Base-by-base conservation (phyloP, 2,888 invertebrate genomes). In the Papilio gigon region DNA sequence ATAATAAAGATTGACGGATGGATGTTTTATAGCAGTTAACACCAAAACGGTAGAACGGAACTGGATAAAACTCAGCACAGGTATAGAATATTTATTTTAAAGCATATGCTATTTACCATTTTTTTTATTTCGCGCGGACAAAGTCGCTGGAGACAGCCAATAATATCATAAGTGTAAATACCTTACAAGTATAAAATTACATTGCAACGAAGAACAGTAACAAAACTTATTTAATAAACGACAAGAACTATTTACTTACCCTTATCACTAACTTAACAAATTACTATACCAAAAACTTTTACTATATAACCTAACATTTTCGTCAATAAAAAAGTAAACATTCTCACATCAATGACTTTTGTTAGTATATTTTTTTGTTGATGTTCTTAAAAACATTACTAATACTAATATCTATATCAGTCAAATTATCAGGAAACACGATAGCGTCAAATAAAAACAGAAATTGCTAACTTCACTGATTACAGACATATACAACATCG, bases 151-250 rank as follows among this genome's bases (percentile, higher is more conserved):
- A n/a, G n/a, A n/a, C n/a, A n/a, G n/a, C n/a, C n/a, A 37, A 14
- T 5, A 33, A 33, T 33, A 33, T 33, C 8, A 33, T 33, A 33
- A n/a, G n/a, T 33, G 12, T 12, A 37, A 11, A 37, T 37, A 37
- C 3, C 3, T 37, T 47, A 0, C 1, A 20, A 22, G 20, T 42
- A 42, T 17, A 47, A 47, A 50, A 50, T 1, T 12, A 25, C 25
- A 25, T 14, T 2, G 14, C 25, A 14, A 50, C 17, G 22, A 47
- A 22, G 12, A 50, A 50, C 14, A 25, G 14, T 25, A 1, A 53
- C 50, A 27, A 27, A 27, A 53, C n/a, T 53, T 53, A 53, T 53
- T 53, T 27, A 53, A 53, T 27, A 27, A 53, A 27, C 12, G 50
- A 5, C 4, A n/a, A 27, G 14, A 27, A 6, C 37, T 1, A 14